phyloP scores from a whole-genome alignment of 1,140 invertebrate genomes.

The Brachionus koreanus region DNA sequence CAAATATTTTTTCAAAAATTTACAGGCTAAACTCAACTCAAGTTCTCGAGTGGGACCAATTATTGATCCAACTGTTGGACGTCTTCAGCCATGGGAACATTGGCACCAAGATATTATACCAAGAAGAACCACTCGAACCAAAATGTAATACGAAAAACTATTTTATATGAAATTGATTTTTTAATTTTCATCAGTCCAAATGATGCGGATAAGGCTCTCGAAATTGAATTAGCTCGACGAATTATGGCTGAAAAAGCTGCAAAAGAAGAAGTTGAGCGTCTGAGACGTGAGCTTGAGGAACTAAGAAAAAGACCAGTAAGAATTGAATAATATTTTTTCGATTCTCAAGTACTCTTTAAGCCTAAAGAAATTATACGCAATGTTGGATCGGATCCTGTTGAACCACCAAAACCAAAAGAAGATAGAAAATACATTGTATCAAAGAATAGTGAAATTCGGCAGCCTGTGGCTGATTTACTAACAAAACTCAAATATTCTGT shows the following conservation, averaged over 20 bases:
- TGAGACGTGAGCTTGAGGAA: constrained; percentile 6
- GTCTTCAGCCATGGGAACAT: constrained; percentile 42
- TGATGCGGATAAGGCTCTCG: not conserved
- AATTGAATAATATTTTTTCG: not conserved
- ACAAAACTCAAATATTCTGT: not conserved
- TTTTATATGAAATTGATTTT: not conserved
- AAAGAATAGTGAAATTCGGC: not conserved
- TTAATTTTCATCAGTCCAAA: not conserved
- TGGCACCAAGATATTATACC: constrained; percentile 42
- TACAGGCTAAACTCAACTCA: not conserved
- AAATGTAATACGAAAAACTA: not conserved
- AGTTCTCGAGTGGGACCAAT: constrained; percentile 14
- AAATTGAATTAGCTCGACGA: constrained; percentile 4
- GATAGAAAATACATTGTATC: not conserved
- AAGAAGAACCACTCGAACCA: not conserved
- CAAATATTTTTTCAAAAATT: constrained; percentile 28
- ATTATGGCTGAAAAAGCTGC: constrained; percentile 16
- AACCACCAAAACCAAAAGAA: not conserved
- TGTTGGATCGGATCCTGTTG: not conserved
- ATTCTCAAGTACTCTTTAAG: not conserved
- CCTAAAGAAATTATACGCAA: not conserved
- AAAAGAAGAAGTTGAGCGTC: not conserved
- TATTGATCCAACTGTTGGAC: constrained; percentile 40
- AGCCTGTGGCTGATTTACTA: constrained; percentile 18
- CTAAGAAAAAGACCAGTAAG: not conserved